A percentile compares a stretch with the other conserved stretches of the same genome.
These are phyloP conservation scores for Shargacucullia verbasci DNA, from an alignment of 2,888 invertebrate genomes.

Conservation along the genomic window DNA sequence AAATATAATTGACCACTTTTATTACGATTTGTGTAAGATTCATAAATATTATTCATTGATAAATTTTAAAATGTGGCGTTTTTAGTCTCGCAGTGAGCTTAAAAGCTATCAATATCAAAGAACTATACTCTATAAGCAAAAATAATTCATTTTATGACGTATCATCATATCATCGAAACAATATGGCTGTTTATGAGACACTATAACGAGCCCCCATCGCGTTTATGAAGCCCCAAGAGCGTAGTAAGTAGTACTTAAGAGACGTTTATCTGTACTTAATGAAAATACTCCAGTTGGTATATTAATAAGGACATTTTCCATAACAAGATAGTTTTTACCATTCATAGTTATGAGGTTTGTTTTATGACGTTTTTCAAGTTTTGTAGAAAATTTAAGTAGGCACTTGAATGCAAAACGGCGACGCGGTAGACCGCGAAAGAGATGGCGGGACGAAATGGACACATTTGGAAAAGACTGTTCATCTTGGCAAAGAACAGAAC, in stretches of 20 bases:
- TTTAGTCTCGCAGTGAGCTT: too few species aligned
- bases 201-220: constrained; percentile 59
- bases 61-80: too few species aligned
- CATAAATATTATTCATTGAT: too few species aligned
- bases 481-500: too few species aligned
- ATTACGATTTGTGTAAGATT: too few species aligned
- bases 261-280: constrained; percentile 25
- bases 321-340: neutral
- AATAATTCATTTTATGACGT: constrained; percentile 61
- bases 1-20: too few species aligned
- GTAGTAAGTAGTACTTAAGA: constrained; percentile 51
- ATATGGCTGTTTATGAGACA: constrained; percentile 70
- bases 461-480: too few species aligned
- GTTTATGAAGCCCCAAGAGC: constrained; percentile 61
- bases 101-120: too few species aligned
- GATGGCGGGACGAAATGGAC: too few species aligned
- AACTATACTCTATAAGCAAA: neutral
- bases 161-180: constrained; percentile 67
- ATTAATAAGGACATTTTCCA: constrained; percentile 13
- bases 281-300: constrained; percentile 17
- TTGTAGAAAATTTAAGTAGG: too few species aligned
- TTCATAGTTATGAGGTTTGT: neutral
- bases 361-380: neutral
- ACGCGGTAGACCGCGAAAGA: too few species aligned
- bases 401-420: too few species aligned